These are phyloP conservation scores for Sarcophaga subvicina DNA, from an alignment of 2,888 invertebrate genomes.

Conservation along the genomic window DNA sequence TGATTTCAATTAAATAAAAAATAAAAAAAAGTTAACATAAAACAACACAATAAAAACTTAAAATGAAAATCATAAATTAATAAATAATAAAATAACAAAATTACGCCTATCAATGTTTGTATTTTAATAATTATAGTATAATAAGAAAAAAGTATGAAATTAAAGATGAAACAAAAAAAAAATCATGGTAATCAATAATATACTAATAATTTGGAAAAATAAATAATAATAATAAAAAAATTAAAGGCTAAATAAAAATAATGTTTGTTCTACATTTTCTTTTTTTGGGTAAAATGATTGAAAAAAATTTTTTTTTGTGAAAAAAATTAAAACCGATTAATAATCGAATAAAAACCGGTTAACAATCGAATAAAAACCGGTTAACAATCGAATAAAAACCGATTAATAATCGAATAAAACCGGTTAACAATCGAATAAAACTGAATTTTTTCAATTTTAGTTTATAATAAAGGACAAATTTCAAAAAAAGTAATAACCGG, in stretches of 20 bases:
- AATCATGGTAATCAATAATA: conserved; percentile 33
- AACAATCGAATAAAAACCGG: too few species aligned
- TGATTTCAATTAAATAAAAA: conserved; percentile 2
- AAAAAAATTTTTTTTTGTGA: too few species aligned
- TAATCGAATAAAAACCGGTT: too few species aligned
- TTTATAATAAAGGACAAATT: too few species aligned
- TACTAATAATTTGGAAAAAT: conserved; percentile 21
- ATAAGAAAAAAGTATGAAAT: conserved; percentile 22
- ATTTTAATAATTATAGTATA: conserved; percentile 7
- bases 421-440: too few species aligned
- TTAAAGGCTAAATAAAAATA: conserved; percentile 32
- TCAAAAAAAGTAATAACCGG: too few species aligned
- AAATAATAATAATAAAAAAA: conserved; percentile 23
- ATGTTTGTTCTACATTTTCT: conserved; percentile 47
- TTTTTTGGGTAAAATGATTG: conserved; percentile 8
- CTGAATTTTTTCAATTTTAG: too few species aligned
- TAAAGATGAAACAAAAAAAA: conserved; percentile 28
- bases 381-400: too few species aligned
- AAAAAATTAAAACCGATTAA: too few species aligned
- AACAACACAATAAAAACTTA: conserved; percentile 22
- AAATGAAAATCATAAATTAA: not conserved
- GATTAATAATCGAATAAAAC: too few species aligned
- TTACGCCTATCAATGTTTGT: conserved; percentile 58
- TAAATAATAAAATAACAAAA: conserved; percentile 29
- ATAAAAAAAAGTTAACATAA: conserved; percentile 21